Evolutionary conservation across 2,113 vertebrate species (phyloP), one percentile per base, ranked within the genome.

Genomic region (Amphilophus citrinellus): DNA sequence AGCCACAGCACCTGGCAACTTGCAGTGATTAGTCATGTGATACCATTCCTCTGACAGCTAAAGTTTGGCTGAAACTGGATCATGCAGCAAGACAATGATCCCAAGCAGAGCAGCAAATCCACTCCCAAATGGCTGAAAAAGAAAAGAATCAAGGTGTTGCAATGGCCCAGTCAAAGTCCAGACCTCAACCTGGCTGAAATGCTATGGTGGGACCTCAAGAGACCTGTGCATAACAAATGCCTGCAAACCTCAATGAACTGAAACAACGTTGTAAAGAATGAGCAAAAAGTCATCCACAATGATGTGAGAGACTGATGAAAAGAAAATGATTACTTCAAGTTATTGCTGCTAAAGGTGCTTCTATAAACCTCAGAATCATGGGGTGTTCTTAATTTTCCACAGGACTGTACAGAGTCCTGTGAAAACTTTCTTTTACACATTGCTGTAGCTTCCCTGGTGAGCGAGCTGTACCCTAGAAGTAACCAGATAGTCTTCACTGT

Each of bases 401-500:
- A 44, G 11, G 42, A 14, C 3, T 42, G 39, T 2, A 42, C 9
- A 42, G 39, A 15, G 44, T 50, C 44, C 44, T 50, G 44, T 50
- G 44, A 6, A 50, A 53, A 53, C 47, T 0, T 18, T 53, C 15
- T 53, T 53, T 18, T 18, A 7, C 42, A 13, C 6, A 18, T 53
- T 17, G 18, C 47, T 53, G 6, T 35, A 14, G 39, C 27, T 18
- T 78, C 18, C 42, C 39, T 32, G 11, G 5, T 20, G 3, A 61
- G 13, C 35, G 58, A 20, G 32, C 6, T 6, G 2, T 20, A 79
- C 32, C 32, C 8, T 68, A 9, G 14, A 79, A 58, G 22, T 78
- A 77, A 84, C 84, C 84, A 87, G 37, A 82, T 71, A 65, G 61
- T 80, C 56, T 56, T 76, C 87, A 73, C 79, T 75, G 61, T 39